Base-by-base conservation (phyloP, 2,888 invertebrate genomes). In the Capitulum mitella region DNA sequence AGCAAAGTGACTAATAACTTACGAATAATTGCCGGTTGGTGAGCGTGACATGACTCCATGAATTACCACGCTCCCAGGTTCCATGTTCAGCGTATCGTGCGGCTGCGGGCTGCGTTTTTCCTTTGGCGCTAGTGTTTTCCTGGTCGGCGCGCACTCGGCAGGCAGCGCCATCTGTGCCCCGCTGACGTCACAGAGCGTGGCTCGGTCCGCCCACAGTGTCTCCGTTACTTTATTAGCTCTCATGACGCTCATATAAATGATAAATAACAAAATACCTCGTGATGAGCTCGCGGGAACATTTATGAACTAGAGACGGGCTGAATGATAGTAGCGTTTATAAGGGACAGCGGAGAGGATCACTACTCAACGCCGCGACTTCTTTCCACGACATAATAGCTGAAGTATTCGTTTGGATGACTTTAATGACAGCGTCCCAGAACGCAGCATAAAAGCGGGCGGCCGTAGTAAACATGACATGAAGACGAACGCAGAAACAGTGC, bases 251-350 rank as follows among this genome's bases (percentile, higher is more conserved):
- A 70, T 70, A 70, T 40, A 70, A 70, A 70, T 70, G 70, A 70
- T 70, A 70, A 70, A 70, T 70, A 70, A 70, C 70, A 70, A 70
- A 70, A 70, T 70, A 70, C 70, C 70, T 70, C 70, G 70, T 40
- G 70, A 70, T 70, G 70, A 70, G 70, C 29, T 70, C 70, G 70
- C 70, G 29, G 26, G 40, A 26, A 70, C 34, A 32, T 34, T 64
- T 10, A 34, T 64, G 64, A 64, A 29, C 34, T 29, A 34, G 34
- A 32, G 19, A 34, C 10, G 16, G 3, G 32, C 32, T 19, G 64
- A 19, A 5, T 3, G n/a, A n/a, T n/a, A n/a, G n/a, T n/a, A n/a
- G n/a, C n/a, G n/a, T n/a, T n/a, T n/a, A n/a, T n/a, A n/a, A n/a
- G n/a, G n/a, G 29, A 58, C 58, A 58, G 58, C 5, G 58, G 10